Evolutionary conservation across 2,797 vertebrate species (phyloP), one percentile per base, ranked within the genome.

Genomic region (Otolemur crassicaudatus): DNA sequence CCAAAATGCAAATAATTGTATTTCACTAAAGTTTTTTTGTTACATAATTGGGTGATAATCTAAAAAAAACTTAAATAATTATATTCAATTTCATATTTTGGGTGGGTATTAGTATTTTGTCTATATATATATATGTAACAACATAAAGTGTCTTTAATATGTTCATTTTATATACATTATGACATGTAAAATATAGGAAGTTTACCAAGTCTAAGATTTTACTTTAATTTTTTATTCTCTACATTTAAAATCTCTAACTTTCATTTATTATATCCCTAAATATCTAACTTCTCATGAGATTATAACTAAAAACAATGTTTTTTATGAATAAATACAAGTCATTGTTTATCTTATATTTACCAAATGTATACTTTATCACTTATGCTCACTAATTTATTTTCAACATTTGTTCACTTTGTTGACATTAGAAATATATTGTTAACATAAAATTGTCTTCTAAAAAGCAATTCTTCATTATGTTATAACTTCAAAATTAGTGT

Each of bases 401-500:
- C 70, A 94, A 82, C 60, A 25, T 91, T 92, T 91, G 27, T 72
- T 80, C 90, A 93, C 84, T 91, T 82, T 95, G 94, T 92, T 96
- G 86, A 94, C 46, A 93, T 89, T 89, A 91, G 40, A 60, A n/a
- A 88, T 87, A 88, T 53, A 80, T 20, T 90, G 65, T 92, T 94
- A 94, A 82, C 70, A 94, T 96, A 93, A 92, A 73, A 43, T 22
- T 87, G 65, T 80, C 90, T 88, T 95, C 86, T 65, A 53, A 37
- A 96, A 40, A 94, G 70, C 80, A 79, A 46, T 88, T 58, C 49
- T 96, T 88, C 61, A 53, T 87, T 53, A 81, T 87, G 90, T 65
- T 96, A 95, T 92, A 37, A 87, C 67, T 94, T 70, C 90, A 88
- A 84, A 95, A 95, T 92, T 92, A 92, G 89, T 37, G n/a, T 37